Evolutionary conservation across 2,797 vertebrate species (phyloP).

Genomic region (Euphonia xanthogaster): DNA sequence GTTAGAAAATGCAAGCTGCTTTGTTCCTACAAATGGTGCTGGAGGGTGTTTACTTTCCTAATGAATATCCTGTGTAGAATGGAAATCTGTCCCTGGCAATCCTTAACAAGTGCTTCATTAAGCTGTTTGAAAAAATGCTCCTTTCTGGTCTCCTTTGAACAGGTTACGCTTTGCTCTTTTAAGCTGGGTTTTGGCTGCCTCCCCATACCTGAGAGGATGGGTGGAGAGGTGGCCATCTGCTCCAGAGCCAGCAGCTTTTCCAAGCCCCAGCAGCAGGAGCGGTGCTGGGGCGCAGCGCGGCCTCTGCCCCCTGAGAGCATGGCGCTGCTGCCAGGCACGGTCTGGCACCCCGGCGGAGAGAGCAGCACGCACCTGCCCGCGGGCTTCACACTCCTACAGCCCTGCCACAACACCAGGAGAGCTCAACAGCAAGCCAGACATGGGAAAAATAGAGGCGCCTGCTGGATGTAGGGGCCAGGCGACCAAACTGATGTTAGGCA

Average conservation of each 20-base stretch:
- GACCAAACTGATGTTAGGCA: not conserved
- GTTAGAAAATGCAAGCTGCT: slow-evolving; percentile 44
- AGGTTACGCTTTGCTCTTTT: slow-evolving; percentile 50
- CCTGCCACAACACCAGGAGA: not conserved
- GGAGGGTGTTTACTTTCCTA: slow-evolving; percentile 59
- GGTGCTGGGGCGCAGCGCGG: not conserved
- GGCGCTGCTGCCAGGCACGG: not conserved
- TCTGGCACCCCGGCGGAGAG: not conserved
- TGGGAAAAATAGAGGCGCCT: not conserved
- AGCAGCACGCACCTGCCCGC: not conserved
- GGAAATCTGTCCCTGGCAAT: slow-evolving; percentile 67
- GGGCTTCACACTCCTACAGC: fast-evolving
- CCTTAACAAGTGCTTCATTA: slow-evolving; percentile 60
- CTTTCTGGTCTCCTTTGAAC: slow-evolving; percentile 61
- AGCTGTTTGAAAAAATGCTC: slow-evolving; percentile 54
- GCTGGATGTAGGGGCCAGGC: not conserved
- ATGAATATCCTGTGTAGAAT: slow-evolving; percentile 59
- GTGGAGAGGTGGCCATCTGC: slow-evolving; percentile 59
- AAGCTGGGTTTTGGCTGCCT: slow-evolving; percentile 44
- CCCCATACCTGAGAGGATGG: slow-evolving; percentile 51
- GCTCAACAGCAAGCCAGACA: not conserved
- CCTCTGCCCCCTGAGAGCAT: not conserved
- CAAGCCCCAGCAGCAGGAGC: not conserved
- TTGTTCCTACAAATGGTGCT: slow-evolving; percentile 55
- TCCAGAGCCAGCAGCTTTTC: not conserved